Percentiles rank a stretch among this genome's conserved stretches.
Evolutionary conservation across 1,140 invertebrate species (phyloP).

Genomic region (Drosophila ercepeae): DNA sequence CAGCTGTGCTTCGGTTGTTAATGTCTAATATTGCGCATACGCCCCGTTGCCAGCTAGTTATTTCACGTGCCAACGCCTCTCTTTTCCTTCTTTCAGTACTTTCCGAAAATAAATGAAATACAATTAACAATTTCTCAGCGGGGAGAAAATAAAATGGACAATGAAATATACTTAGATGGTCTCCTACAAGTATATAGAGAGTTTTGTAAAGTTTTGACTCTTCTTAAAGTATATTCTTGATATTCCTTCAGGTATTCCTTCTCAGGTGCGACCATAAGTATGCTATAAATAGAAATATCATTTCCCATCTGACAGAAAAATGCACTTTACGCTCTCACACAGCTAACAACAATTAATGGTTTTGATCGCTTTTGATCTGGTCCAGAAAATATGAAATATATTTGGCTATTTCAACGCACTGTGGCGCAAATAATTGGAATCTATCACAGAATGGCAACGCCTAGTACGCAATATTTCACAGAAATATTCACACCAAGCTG

Average conservation of each 20-base stretch:
- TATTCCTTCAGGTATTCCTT: conserved; percentile 1
- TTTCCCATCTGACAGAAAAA: conserved; percentile 40
- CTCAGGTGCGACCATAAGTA: conserved; percentile 42
- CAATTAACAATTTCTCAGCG: conserved; percentile 42
- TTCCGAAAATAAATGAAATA: conserved; percentile 25
- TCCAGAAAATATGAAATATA: conserved; percentile 19
- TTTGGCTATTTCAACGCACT: conserved; percentile 12
- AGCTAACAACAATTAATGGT: conserved; percentile 34
- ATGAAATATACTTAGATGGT: no score
- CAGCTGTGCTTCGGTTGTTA: conserved; percentile 60
- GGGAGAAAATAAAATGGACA: conserved; percentile 3
- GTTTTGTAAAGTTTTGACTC: no score
- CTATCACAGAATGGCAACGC: conserved; percentile 44
- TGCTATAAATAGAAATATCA: conserved; percentile 59
- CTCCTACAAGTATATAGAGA: no score
- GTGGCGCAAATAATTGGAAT: conserved; percentile 19
- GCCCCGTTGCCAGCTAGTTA: conserved; percentile 33
- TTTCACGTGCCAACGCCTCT: conserved; percentile 59
- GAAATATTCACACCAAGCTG: conserved; percentile 13
- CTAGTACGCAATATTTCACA: conserved; percentile 44
- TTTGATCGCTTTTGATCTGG: conserved; percentile 19
- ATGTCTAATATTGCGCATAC: conserved; percentile 55
- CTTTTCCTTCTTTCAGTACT: conserved; percentile 3
- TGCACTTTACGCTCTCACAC: conserved; percentile 48
- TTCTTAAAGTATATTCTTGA: no score